Base-by-base conservation (phyloP, 2,797 vertebrate species). In the Crenichthys baileyi region DNA sequence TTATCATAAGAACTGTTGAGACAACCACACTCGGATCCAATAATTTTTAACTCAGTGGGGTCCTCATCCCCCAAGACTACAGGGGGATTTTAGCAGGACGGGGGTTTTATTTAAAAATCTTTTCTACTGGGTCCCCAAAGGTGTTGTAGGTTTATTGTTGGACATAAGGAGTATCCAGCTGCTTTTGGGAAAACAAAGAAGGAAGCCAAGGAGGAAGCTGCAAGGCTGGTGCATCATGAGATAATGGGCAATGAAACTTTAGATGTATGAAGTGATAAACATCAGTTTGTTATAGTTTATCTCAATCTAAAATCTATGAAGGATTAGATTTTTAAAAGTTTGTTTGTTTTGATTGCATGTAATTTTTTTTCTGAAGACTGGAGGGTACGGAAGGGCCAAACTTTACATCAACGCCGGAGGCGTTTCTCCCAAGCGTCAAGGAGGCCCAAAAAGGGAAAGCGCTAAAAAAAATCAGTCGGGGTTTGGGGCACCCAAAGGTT, bases 151-250 rank as follows among this genome's bases (percentile, higher is more conserved):
- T 95, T 91, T 74, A 4, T 90, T 16, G 85, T 94, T 55, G 93
- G 61, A 41, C 85, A 72, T 16, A 89, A 75, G 51, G 81, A 91
- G 75, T 95, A 86, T 72, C 94, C 89, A 4, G 79, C 72, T 73
- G 92, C 82, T 50, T 84, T 8, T 9, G 91, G 90, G 8, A 91
- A 76, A 79, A 91, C 63, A 44, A 95, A 82, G 76, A 94, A 74
- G 65, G 93, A 95, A 22, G 94, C 93, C 0, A 96, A 94, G 75
- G 93, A 94, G 71, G 88, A 91, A 63, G 93, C 94, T 53, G 95
- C 95, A 15, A 91, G 73, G 73, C 79, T 89, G 55, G 94, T 88
- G 51, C 88, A 92, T 86, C n/a, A 89, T 20, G 84, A 85, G 58
- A 50, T 90, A 41, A 8, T 0, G 53, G 70, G 67, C 46, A 77